phyloP scores from a whole-genome alignment of 2,113 vertebrate genomes.

The Craseonycteris thonglongyai region DNA sequence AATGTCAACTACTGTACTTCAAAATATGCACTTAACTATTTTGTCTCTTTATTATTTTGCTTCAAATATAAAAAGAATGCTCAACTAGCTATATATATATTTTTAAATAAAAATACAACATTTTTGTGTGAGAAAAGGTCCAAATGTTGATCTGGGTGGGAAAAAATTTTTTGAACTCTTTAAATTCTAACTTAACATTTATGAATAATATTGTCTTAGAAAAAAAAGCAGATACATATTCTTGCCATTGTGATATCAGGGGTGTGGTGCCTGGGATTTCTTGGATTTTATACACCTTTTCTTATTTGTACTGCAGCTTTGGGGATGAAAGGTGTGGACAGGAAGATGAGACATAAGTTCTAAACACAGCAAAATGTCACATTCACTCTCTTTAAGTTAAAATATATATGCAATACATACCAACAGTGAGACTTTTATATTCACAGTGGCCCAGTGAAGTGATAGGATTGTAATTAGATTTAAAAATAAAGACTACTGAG shows the following conservation, averaged over 20 bases:
- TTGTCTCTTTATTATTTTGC: background rate
- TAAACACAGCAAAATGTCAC: background rate
- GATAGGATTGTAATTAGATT: background rate
- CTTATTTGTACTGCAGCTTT: background rate
- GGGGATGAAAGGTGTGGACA: background rate
- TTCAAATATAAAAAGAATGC: background rate
- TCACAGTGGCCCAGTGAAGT: background rate
- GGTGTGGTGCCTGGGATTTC: background rate
- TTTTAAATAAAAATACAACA: background rate
- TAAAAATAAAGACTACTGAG: background rate
- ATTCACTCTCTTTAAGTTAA: background rate
- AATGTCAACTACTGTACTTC: background rate
- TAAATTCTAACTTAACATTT: background rate
- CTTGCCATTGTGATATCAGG: background rate
- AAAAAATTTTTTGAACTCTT: background rate
- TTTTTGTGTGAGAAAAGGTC: background rate
- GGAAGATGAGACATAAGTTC: background rate
- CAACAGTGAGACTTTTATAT: background rate
- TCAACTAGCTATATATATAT: background rate
- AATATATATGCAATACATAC: background rate
- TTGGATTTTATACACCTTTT: background rate
- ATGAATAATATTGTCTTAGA: background rate
- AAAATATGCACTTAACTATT: background rate
- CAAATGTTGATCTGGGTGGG: background rate
- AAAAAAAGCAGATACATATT: background rate